Base-by-base conservation (phyloP, 2,113 vertebrate genomes). In the Elachura formosa region DNA sequence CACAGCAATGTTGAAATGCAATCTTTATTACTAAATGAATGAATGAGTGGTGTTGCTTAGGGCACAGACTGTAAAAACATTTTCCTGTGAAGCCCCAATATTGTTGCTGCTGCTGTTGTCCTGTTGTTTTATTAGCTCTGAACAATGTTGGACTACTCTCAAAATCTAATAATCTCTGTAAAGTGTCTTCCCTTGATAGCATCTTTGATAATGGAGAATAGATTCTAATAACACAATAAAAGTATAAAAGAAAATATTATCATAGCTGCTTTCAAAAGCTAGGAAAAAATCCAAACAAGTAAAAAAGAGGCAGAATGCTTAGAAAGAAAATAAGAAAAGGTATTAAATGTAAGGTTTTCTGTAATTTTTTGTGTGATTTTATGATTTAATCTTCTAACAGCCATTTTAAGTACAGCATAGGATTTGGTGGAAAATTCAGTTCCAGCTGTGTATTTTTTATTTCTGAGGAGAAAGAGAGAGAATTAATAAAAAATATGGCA, bases 121-220 rank as follows among this genome's bases (percentile, higher is more conserved):
- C 72, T 48, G 51, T 91, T 94, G 91, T 97, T 97, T 95, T 97
- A 95, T 96, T 91, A 94, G 88, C 75, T 86, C 56, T 88, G 82
- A 95, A 93, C 87, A 92, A 75, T 72, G 82, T 86, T 90, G 72
- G 82, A 81, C 82, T 92, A 69, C 51, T 90, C 76, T 84, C 6
- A 1, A 86, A 91, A 96, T 93, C 82, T 93, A 97, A 94, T 97
- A 91, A 88, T 71, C 67, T 78, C 73, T 12, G 33, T 63, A 68
- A 93, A 93, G 68, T 40, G 51, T 93, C 82, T 90, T 93, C 84
- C 84, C 73, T 94, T 0, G 2, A 72, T 74, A 85, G 18, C 46
- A 48, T 93, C 75, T 89, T 88, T 67, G 89, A 66, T 86, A 93
- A 95, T 55, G 63, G 59, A 90, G 43, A 86, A 43, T 48, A 72